Evolutionary conservation across 2,113 vertebrate species (phyloP).

Genomic region (Mesitornis unicolor): DNA sequence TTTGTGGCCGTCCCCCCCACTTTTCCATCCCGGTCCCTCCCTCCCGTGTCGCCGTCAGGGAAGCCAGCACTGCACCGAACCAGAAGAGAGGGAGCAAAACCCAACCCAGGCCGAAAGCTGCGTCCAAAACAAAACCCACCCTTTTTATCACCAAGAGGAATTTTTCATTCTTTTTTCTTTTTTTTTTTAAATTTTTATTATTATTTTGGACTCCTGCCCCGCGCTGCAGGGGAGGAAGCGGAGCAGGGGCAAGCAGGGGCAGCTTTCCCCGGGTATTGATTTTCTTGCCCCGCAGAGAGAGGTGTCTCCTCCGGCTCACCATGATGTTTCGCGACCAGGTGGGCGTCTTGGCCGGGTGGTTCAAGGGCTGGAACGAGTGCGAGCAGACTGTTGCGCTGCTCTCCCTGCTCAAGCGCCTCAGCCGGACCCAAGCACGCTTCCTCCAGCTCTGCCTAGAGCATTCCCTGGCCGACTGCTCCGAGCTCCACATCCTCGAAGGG

Average conservation of each 20-base stretch:
- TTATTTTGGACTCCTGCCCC: background rate
- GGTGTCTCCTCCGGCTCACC: slow-evolving; percentile 68
- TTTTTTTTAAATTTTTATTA: background rate
- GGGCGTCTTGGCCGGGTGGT: slow-evolving; percentile 94
- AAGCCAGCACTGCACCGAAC: slow-evolving; percentile 46
- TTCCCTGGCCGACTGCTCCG: slow-evolving; percentile 92
- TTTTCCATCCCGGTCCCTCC: too few species aligned
- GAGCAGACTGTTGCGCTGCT: slow-evolving; percentile 98
- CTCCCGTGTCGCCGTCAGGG: slow-evolving; percentile 12
- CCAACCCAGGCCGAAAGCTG: slow-evolving; percentile 15
- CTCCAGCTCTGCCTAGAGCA: slow-evolving; percentile 98
- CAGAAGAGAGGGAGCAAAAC: slow-evolving; percentile 36
- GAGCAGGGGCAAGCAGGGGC: background rate
- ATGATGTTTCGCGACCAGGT: slow-evolving; percentile 99
- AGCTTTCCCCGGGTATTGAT: slow-evolving; percentile 25
- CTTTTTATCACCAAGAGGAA: background rate
- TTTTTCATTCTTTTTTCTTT: background rate
- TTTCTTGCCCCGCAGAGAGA: slow-evolving; percentile 6
- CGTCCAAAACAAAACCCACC: slow-evolving; percentile 12
- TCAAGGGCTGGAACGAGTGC: slow-evolving; percentile 98
- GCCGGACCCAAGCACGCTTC: slow-evolving; percentile 95
- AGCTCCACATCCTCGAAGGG: slow-evolving; percentile 92
- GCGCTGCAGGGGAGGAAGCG: background rate
- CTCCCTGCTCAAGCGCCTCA: slow-evolving; percentile 93
- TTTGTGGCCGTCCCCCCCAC: background rate